A percentile compares a stretch with the other conserved stretches of the same genome.
These are phyloP conservation scores for Pseudoatta argentina DNA, from an alignment of 1,140 invertebrate species.

Conservation along the genomic window DNA sequence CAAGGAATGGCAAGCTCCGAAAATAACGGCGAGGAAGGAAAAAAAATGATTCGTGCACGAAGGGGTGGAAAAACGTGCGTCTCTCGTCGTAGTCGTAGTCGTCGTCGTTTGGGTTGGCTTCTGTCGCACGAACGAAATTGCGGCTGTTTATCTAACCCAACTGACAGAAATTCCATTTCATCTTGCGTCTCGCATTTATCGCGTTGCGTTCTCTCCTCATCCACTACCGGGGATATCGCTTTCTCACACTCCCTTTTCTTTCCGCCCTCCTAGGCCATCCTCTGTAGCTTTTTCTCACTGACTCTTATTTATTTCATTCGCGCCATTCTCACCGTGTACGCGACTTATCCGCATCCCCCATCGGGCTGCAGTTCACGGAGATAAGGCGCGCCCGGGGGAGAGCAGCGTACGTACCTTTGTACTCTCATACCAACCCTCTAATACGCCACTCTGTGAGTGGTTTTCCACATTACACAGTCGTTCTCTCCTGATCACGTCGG, in stretches of 20 bases:
- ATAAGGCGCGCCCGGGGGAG: conserved; percentile 33
- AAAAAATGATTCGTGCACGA: not conserved
- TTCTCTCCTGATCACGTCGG: conserved; percentile 44
- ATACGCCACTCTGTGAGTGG: not conserved
- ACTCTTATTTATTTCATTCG: conserved; percentile 75
- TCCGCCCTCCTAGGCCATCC: not conserved
- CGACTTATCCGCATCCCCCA: conserved; percentile 46
- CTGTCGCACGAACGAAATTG: conserved; percentile 73
- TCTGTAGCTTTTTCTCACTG: conserved; percentile 44
- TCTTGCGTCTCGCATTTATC: conserved; percentile 53
- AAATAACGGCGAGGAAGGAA: conserved; percentile 25
- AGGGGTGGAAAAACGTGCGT: conserved; percentile 56
- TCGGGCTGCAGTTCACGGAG: conserved; percentile 31
- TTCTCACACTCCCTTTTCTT: not conserved
- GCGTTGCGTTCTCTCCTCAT: conserved; percentile 29
- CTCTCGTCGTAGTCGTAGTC: conserved; percentile 13
- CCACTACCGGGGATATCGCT: conserved; percentile 2
- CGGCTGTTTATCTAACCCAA: conserved; percentile 78
- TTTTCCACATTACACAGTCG: conserved; percentile 23
- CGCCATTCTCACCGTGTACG: conserved; percentile 37
- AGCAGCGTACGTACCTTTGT: not conserved
- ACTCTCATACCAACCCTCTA: conserved; percentile 21
- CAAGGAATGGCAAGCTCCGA: conserved; percentile 4
- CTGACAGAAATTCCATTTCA: conserved; percentile 79
- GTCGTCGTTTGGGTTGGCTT: conserved; percentile 60